phyloP scores from a whole-genome alignment of 1,140 invertebrate genomes.

The Chironomus striatipennis region DNA sequence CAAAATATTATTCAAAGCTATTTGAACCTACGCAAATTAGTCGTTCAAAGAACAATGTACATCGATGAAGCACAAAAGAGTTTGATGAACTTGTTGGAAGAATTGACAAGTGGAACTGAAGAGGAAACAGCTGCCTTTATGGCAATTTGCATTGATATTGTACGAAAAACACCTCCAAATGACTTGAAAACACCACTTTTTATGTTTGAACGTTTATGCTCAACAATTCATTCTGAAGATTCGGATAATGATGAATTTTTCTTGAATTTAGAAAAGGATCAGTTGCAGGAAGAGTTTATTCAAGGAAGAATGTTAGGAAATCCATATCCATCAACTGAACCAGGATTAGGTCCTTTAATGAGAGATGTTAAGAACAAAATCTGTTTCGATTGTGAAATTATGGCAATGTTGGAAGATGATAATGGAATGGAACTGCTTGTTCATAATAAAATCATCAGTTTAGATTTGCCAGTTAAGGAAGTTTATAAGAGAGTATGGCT shows the following conservation, averaged over 20 bases:
- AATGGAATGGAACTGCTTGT: slow-evolving; percentile 99
- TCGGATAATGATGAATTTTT: slow-evolving; percentile 96
- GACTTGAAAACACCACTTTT: slow-evolving; percentile 95
- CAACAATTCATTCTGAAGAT: slow-evolving; percentile 95
- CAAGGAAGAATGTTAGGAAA: slow-evolving; percentile 96
- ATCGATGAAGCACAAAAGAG: slow-evolving; percentile 97
- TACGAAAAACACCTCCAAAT: slow-evolving; percentile 84
- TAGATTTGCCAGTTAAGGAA: slow-evolving; percentile 92
- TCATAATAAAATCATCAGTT: slow-evolving; percentile 95
- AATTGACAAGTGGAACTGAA: slow-evolving; percentile 95
- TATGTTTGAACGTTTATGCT: slow-evolving; percentile 94
- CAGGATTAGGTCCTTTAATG: slow-evolving; percentile 93
- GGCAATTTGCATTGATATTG: slow-evolving; percentile 92
- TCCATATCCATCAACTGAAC: slow-evolving; percentile 89
- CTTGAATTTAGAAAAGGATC: slow-evolving; percentile 93
- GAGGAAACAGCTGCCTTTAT: slow-evolving; percentile 95
- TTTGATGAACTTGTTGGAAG: slow-evolving; percentile 85
- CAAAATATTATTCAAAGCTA: slow-evolving; percentile 85
- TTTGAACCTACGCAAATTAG: slow-evolving; percentile 77
- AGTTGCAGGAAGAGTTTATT: slow-evolving; percentile 96
- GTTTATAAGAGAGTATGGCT: slow-evolving; percentile 85
- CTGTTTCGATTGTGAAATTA: slow-evolving; percentile 93
- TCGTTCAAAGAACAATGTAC: slow-evolving; percentile 88
- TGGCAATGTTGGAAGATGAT: slow-evolving; percentile 93
- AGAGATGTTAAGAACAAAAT: slow-evolving; percentile 98